These are phyloP conservation scores for Aleiodes alternator DNA, from an alignment of 2,888 invertebrate genomes.

Conservation along the genomic window DNA sequence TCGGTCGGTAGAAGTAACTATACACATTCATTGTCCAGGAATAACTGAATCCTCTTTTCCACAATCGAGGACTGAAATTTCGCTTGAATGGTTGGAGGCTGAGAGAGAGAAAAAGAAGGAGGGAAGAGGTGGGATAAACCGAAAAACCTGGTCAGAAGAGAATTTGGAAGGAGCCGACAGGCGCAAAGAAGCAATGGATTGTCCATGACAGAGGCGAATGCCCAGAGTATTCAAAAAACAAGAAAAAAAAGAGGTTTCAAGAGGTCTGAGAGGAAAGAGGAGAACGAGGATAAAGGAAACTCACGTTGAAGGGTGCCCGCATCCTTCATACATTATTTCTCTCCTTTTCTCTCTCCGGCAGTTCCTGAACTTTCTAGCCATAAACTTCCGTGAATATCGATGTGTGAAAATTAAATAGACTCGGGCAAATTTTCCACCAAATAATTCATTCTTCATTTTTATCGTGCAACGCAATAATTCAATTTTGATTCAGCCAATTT, in stretches of 20 bases:
- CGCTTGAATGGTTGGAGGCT: constrained; percentile 36
- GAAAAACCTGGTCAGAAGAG: constrained; percentile 19
- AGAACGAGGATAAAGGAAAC: constrained; percentile 47
- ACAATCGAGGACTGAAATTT: constrained; percentile 19
- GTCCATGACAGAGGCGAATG: constrained; percentile 2
- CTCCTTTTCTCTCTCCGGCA: not conserved
- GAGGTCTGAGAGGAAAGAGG: constrained; percentile 9
- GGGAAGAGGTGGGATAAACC: constrained; percentile 35
- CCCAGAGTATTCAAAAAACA: constrained; percentile 19
- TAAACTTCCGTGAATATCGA: constrained; percentile 39
- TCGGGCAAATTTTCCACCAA: constrained; percentile 23
- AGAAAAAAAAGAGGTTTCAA: constrained; percentile 14
- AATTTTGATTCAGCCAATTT: too few species aligned
- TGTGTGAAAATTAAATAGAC: constrained; percentile 43
- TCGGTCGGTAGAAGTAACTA: constrained; percentile 23
- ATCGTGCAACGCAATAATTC: too few species aligned
- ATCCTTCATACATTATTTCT: constrained; percentile 32
- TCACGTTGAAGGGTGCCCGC: constrained; percentile 49
- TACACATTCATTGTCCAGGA: constrained; percentile 15
- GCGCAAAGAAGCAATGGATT: constrained; percentile 9
- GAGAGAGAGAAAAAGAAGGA: not conserved
- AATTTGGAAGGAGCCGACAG: constrained; percentile 1
- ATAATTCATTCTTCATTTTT: not conserved
- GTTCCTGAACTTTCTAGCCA: constrained; percentile 37
- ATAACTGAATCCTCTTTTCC: constrained; percentile 38